Conservation (phyloP, 1,140 invertebrate species). For the Heliconius hewitsoni region DNA sequence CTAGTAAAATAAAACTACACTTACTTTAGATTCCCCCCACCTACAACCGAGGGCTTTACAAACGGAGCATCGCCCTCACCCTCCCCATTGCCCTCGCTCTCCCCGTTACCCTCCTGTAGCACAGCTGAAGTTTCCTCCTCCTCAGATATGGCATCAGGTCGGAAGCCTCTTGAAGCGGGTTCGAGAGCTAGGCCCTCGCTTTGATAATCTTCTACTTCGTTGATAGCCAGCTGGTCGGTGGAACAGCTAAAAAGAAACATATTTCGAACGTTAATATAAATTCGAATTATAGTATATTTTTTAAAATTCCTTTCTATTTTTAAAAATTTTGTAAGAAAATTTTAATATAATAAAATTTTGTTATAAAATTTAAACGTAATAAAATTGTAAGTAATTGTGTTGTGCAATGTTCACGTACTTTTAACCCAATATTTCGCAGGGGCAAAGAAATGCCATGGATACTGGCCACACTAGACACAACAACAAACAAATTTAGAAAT, state of each 20-base stretch:
- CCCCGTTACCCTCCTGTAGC: constrained; percentile 1
- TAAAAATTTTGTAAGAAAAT: too few relatives aligned
- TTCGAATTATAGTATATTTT: too few relatives aligned
- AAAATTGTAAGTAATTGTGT: too few relatives aligned
- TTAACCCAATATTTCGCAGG: too few relatives aligned
- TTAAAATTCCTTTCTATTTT: too few relatives aligned
- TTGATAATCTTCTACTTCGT: constrained; percentile 83
- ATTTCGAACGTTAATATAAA: too few relatives aligned
- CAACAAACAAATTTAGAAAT: too few relatives aligned
- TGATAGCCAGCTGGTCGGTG: constrained; percentile 85
- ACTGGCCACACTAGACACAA: too few relatives aligned
- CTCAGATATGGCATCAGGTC: constrained; percentile 73
- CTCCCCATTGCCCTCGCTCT: constrained; percentile 14
- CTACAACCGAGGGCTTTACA: constrained; percentile 15
- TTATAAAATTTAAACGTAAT: too few relatives aligned
- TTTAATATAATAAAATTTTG: too few relatives aligned
- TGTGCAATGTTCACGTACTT: too few relatives aligned
- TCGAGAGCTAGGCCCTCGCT: constrained; percentile 88
- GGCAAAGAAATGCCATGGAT: too few relatives aligned
- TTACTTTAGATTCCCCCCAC: constrained; percentile 25
- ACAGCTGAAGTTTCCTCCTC: constrained; percentile 48
- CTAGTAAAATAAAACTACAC: not conserved
- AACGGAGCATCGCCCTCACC: constrained; percentile 25
- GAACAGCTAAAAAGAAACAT: constrained; percentile 73
- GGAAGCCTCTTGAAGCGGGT: constrained; percentile 91